These are phyloP conservation scores for Drosophila teissieri DNA, from an alignment of 1,140 invertebrate species.

Conservation along the genomic window DNA sequence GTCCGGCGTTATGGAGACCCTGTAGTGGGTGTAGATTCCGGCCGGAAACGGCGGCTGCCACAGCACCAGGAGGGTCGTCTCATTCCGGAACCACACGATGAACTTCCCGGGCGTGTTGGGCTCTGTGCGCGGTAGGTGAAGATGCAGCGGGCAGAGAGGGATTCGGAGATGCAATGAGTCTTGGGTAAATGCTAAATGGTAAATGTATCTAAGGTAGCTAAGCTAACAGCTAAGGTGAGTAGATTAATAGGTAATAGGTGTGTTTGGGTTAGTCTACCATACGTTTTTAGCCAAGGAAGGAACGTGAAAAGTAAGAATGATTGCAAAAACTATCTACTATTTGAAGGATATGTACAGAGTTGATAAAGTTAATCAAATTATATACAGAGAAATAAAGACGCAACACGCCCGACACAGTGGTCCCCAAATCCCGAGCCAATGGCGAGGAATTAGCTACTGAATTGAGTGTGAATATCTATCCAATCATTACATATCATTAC, in stretches of 20 bases:
- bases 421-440: constrained; percentile 30
- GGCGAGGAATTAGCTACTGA: background rate
- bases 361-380: background rate
- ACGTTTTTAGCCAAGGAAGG: background rate
- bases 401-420: constrained; percentile 47
- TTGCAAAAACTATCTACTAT: background rate
- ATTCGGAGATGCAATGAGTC: constrained; percentile 24
- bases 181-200: constrained; percentile 9
- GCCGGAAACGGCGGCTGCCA: constrained; percentile 98
- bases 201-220: background rate
- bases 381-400: constrained; percentile 44
- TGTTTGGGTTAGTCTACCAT: background rate
- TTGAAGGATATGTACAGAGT: background rate
- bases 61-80: constrained; percentile 95
- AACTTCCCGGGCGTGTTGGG: constrained; percentile 97
- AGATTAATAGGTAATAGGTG: background rate
- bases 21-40: constrained; percentile 95
- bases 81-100: constrained; percentile 98
- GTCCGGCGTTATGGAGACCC: constrained; percentile 94
- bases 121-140: constrained; percentile 86
- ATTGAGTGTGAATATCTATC: background rate
- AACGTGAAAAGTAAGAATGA: background rate
- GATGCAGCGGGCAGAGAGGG: constrained; percentile 6
- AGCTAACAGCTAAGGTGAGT: constrained; percentile 5
- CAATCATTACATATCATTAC: background rate